Evolutionary conservation across 2,113 vertebrate genomes (phyloP).

Genomic region (Motacilla tschutschensis): DNA sequence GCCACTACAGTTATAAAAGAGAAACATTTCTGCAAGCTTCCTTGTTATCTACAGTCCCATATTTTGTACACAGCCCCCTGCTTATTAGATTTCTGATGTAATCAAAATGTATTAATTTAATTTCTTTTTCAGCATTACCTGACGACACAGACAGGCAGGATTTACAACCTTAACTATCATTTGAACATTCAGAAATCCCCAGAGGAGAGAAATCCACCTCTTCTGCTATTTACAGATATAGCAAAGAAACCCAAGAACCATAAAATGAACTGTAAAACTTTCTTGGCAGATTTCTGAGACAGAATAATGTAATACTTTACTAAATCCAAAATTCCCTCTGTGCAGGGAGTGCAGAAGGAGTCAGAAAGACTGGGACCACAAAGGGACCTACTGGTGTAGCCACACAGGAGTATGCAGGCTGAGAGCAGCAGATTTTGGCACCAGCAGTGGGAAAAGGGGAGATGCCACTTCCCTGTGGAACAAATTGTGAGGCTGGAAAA

Average conservation of each 20-base stretch:
- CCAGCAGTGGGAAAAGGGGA: fast-evolving
- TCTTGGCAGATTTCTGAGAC: background rate
- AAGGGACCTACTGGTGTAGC: background rate
- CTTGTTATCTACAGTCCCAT: background rate
- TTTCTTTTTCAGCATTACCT: background rate
- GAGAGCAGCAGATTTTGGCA: background rate
- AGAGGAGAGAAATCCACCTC: background rate
- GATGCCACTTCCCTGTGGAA: background rate
- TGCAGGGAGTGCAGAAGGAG: background rate
- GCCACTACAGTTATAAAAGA: background rate
- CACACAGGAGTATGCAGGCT: background rate
- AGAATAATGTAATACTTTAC: background rate
- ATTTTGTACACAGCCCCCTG: background rate
- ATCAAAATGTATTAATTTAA: background rate
- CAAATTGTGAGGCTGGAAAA: background rate
- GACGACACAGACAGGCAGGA: background rate
- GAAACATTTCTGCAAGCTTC: background rate
- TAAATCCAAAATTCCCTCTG: background rate
- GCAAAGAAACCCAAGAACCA: background rate
- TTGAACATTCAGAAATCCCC: background rate
- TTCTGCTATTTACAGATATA: background rate
- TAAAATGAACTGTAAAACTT: background rate
- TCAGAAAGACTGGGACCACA: background rate
- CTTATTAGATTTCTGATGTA: background rate
- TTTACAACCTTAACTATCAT: background rate